Evolutionary conservation across 1,140 invertebrate genomes (phyloP), one percentile per base, ranked within the genome.

Genomic region (Galendromus occidentalis): DNA sequence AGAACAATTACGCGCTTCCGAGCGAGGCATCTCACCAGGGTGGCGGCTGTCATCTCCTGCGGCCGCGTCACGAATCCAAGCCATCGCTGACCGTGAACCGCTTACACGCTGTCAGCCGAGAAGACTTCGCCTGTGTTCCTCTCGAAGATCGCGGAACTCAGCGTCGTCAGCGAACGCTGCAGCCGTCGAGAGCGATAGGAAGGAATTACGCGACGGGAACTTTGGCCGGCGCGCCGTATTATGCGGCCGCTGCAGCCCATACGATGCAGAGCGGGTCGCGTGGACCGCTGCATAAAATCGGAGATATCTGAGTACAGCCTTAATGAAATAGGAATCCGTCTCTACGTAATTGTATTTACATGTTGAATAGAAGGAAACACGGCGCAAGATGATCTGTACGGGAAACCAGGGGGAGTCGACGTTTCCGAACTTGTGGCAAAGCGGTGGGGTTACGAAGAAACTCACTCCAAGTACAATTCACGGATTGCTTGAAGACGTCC

Each of bases 1-100:
- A 59, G 20, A 59, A 59, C 51, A 59, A 59, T 25, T 59, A 59
- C 51, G 51, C 51, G 22, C 33, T 59, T 17, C 51, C 51, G 22
- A 33, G 51, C 20, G 51, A 59, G 33, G 51, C 51, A 25, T 59
- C 51, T 17, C 33, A 39, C 9, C 33, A 39, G 33, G 33, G 33
- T 9, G 33, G 33, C 33, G 4, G 33, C n/a, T n/a, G n/a, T n/a
- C n/a, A n/a, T 39, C 33, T 6, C 9, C 33, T 39, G 33, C 33
- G 33, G 33, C 9, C 33, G 33, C 33, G 33, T 39, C 25, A 25
- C 51, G 51, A 59, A 25, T 29, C 51, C 22, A 59, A 59, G 22
- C 51, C 51, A 14, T 59, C 51, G 25, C 22, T 59, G 51, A 59
- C 51, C 51, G 22, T 59, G 25, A 59, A 59, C 33, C 51, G 51